A percentile compares a stretch with the other conserved stretches of the same genome.
Conservation (phyloP, 2,888 invertebrate genomes). For the Aphodius sticticus region DNA sequence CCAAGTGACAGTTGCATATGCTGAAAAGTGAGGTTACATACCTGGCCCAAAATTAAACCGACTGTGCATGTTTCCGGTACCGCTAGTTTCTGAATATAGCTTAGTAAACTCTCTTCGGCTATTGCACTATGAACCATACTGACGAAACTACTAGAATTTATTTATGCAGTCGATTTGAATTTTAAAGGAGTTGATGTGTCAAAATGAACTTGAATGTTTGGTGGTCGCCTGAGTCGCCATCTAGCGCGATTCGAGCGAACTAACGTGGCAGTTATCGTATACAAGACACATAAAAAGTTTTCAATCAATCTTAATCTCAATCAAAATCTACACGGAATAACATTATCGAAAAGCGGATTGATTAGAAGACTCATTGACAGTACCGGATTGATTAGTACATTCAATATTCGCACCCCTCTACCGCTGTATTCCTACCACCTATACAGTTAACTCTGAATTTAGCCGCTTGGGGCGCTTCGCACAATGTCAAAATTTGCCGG, state of each 20-base stretch:
- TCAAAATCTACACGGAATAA: too few species aligned
- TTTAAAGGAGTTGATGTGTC: slow-evolving; percentile 26
- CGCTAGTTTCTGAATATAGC: slow-evolving; percentile 72
- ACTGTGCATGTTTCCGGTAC: slow-evolving; percentile 71
- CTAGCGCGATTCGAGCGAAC: not conserved
- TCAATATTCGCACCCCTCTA: too few species aligned
- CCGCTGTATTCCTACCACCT: too few species aligned
- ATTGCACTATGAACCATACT: slow-evolving; percentile 74
- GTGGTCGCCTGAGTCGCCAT: not conserved
- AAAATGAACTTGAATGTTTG: not conserved
- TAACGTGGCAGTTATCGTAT: not conserved
- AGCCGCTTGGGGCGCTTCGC: too few species aligned
- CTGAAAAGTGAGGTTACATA: slow-evolving; percentile 55
- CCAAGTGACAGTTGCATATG: slow-evolving; percentile 15
- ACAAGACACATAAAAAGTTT: not conserved
- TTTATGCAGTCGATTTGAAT: slow-evolving; percentile 25
- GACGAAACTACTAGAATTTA: slow-evolving; percentile 35
- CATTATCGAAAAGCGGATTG: too few species aligned
- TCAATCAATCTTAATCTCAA: not conserved
- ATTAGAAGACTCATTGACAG: too few species aligned
- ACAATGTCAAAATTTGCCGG: too few species aligned
- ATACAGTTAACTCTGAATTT: too few species aligned
- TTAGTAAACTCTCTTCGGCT: slow-evolving; percentile 73
- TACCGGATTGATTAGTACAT: too few species aligned
- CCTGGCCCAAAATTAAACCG: slow-evolving; percentile 84